These are phyloP conservation scores for Dallia pectoralis DNA, from an alignment of 2,797 vertebrate genomes.

Conservation along the genomic window DNA sequence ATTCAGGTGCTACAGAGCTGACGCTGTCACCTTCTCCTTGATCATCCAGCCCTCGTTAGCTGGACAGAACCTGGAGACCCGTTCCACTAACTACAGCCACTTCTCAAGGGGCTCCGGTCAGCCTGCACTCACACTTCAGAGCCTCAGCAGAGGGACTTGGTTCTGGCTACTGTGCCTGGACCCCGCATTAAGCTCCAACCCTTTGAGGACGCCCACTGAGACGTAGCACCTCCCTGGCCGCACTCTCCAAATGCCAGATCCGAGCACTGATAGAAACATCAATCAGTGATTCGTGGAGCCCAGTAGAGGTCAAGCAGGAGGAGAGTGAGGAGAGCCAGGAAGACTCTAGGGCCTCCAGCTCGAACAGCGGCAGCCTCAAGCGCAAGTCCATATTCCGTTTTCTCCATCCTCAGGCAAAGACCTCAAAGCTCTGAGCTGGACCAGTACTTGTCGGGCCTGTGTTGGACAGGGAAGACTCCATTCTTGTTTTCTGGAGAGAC, in stretches of 20 bases:
- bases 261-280: slow-evolving; percentile 49
- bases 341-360: slow-evolving; percentile 19
- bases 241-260: slow-evolving; percentile 63
- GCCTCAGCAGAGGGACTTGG: slow-evolving; percentile 65
- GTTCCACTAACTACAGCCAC: slow-evolving; percentile 61
- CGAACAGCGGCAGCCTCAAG: slow-evolving; percentile 47
- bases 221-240: slow-evolving; percentile 39
- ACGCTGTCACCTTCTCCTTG: slow-evolving; percentile 64
- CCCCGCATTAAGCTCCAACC: slow-evolving; percentile 75
- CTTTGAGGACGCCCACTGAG: slow-evolving; percentile 57
- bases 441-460: slow-evolving; percentile 64
- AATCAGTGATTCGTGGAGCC: slow-evolving; percentile 24
- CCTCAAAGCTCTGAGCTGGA: slow-evolving; percentile 63
- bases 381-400: slow-evolving; percentile 59
- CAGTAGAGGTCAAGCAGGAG: slow-evolving; percentile 32
- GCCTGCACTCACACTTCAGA: slow-evolving; percentile 68
- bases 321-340: slow-evolving; percentile 26
- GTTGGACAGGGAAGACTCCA: slow-evolving; percentile 42
- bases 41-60: slow-evolving; percentile 69
- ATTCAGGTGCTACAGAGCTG: slow-evolving; percentile 72
- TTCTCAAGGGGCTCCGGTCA: slow-evolving; percentile 71
- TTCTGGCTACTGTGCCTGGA: slow-evolving; percentile 71
- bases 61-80: slow-evolving; percentile 67
- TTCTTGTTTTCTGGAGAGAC: slow-evolving; percentile 66
- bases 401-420: slow-evolving; percentile 56